phyloP scores from a whole-genome alignment of 2,113 vertebrate species.

The Sylvicapra grimmia region DNA sequence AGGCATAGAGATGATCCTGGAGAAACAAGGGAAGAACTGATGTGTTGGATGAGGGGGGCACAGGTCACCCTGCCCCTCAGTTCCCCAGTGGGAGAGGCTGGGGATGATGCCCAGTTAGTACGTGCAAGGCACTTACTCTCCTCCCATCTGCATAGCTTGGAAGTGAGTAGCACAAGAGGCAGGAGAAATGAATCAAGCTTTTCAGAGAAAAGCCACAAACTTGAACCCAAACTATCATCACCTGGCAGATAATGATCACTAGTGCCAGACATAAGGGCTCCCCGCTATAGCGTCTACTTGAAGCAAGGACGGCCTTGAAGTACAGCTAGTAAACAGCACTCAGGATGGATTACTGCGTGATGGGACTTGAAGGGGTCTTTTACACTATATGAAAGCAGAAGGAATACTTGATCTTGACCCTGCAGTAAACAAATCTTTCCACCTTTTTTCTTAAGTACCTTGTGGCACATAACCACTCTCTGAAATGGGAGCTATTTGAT shows the following conservation, averaged over 20 bases:
- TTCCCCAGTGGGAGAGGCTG: not conserved
- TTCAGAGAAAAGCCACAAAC: not conserved
- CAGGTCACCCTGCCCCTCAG: not conserved
- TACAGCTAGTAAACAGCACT: fast-evolving
- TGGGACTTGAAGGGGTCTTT: too few relatives aligned
- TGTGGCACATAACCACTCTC: not conserved
- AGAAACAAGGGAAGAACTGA: not conserved
- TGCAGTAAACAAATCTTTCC: not conserved
- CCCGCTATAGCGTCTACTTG: fast-evolving
- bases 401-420: not conserved
- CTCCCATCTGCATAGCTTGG: not conserved
- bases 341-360: fast-evolving
- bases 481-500: not conserved
- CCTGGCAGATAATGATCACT: not conserved
- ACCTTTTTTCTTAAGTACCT: not conserved
- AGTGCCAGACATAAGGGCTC: not conserved
- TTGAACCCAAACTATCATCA: not conserved
- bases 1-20: not conserved
- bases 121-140: fast-evolving
- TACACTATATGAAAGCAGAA: not conserved
- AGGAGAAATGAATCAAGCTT: not conserved
- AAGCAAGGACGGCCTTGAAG: not conserved
- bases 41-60: not conserved
- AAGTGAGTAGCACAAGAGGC: not conserved
- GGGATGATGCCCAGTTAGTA: fast-evolving